A percentile compares a stretch with the other conserved stretches of the same genome.
These are phyloP conservation scores for Diorhabda elongata DNA, from an alignment of 1,140 invertebrate species.

Conservation along the genomic window DNA sequence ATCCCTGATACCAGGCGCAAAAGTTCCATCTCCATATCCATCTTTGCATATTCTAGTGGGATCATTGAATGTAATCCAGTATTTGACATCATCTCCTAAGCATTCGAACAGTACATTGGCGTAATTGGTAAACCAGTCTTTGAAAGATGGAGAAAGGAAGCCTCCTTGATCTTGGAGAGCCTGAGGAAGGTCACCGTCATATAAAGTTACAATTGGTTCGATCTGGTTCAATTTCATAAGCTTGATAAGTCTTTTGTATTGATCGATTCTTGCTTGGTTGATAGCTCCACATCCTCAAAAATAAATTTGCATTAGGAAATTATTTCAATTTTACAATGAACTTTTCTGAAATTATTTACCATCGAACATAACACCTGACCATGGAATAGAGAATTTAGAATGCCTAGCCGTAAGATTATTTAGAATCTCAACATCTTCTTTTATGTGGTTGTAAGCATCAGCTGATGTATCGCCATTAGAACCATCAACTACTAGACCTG, in stretches of 20 bases:
- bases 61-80: conserved; percentile 73
- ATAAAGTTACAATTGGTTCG: conserved; percentile 11
- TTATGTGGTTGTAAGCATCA: background rate
- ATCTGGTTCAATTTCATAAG: conserved; percentile 8
- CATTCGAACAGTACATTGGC: conserved; percentile 55
- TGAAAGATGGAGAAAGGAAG: background rate
- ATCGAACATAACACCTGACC: conserved; percentile 25
- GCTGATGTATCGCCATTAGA: background rate
- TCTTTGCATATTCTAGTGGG: conserved; percentile 58
- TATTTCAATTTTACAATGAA: no score
- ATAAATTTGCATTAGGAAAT: background rate
- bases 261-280: conserved; percentile 1
- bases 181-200: conserved; percentile 12
- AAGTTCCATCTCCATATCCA: conserved; percentile 8
- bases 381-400: background rate
- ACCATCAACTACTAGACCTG: background rate
- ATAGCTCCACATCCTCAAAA: conserved; percentile 4
- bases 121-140: conserved; percentile 45
- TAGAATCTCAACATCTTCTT: background rate
- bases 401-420: background rate
- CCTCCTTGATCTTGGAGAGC: conserved; percentile 14
- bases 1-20: conserved; percentile 48
- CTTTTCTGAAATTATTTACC: no score
- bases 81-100: conserved; percentile 58
- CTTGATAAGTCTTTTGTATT: conserved; percentile 15